phyloP scores from a whole-genome alignment of 1,140 invertebrate species.

The Sycophaga agraensis region DNA sequence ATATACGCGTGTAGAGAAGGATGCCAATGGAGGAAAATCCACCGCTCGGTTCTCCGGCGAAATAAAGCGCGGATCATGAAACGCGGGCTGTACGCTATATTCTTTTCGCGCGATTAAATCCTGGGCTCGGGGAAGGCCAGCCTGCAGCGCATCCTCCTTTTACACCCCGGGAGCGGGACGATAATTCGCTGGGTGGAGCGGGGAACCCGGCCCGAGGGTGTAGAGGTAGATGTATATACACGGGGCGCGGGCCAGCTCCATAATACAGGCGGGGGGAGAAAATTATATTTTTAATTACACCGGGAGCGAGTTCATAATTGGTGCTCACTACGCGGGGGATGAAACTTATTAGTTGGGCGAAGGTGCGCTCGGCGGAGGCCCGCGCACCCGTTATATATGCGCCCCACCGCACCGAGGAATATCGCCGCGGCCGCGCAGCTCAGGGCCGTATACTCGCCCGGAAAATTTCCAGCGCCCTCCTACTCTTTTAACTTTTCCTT shows the following conservation, averaged over 20 bases:
- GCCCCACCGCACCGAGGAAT: neutral
- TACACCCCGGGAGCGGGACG: neutral
- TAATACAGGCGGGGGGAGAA: slow-evolving; percentile 7
- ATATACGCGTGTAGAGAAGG: too few relatives aligned
- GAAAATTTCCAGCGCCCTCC: too few relatives aligned
- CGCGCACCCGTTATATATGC: neutral
- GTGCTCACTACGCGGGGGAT: slow-evolving; percentile 57
- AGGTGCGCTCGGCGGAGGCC: slow-evolving; percentile 28
- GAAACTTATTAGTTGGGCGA: slow-evolving; percentile 53
- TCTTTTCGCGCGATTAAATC: too few relatives aligned
- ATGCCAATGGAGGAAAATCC: too few relatives aligned
- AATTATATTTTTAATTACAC: slow-evolving; percentile 51
- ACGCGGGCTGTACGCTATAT: too few relatives aligned
- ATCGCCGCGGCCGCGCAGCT: neutral
- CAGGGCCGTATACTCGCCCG: neutral
- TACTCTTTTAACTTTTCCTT: too few relatives aligned
- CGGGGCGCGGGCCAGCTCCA: too few relatives aligned
- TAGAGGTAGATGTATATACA: too few relatives aligned
- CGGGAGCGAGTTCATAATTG: slow-evolving; percentile 54
- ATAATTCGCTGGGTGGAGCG: slow-evolving; percentile 3
- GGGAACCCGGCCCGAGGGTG: neutral
- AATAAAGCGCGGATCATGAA: too few relatives aligned
- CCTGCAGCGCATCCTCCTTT: too few relatives aligned
- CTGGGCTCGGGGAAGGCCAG: too few relatives aligned
- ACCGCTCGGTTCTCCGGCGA: too few relatives aligned